Base-by-base conservation (phyloP, 1,140 invertebrate genomes). In the Brachionus plicatilis region DNA sequence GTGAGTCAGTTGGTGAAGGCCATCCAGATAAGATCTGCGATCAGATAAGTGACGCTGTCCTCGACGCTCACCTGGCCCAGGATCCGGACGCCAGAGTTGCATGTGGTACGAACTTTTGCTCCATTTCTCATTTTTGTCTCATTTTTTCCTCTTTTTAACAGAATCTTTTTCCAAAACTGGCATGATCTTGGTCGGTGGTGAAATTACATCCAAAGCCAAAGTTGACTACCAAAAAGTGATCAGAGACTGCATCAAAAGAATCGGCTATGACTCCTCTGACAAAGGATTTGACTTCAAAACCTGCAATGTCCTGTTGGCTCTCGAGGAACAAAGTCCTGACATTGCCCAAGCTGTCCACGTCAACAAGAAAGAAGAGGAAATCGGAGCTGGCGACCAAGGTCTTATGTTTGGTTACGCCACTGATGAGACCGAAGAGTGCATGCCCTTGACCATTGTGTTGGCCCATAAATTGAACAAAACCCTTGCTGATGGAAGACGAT, bases 21-120 rank as follows among this genome's bases (percentile, higher is more conserved):
- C 97, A 99, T 92, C 96, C 93, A 88, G 97, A 99, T 90, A 99
- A 99, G 93, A 97, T 99, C 93, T 99, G 97, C 89, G 97, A 99
- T 91, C 97, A 99, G 91, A 96, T 99, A 87, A 98, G 96, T 91
- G 97, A 99, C 92, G 97, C 97, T 86, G 94, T 99, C 87, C 91
- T 99, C 85, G 97, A 99, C 91, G 97, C 97, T 87, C 96, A 98
- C 91, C 91, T 99, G 76, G 92, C 91, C 88, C 94, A 98, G 91
- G 97, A 99, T 91, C 96, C 96, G 33, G 92, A 98, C 90, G 96
- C 97, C 47, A 99, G 98, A 93, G 96, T 99, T 85, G 96, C 96
- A 79, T 99, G 96, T 91, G 96, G 66, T 68, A 68, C 29, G 33
- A 68, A 68, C 33, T 68, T 29, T 14, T 12, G 17, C 14, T 5